Conservation (phyloP, 2,797 vertebrate species). For the Xenops minutus region DNA sequence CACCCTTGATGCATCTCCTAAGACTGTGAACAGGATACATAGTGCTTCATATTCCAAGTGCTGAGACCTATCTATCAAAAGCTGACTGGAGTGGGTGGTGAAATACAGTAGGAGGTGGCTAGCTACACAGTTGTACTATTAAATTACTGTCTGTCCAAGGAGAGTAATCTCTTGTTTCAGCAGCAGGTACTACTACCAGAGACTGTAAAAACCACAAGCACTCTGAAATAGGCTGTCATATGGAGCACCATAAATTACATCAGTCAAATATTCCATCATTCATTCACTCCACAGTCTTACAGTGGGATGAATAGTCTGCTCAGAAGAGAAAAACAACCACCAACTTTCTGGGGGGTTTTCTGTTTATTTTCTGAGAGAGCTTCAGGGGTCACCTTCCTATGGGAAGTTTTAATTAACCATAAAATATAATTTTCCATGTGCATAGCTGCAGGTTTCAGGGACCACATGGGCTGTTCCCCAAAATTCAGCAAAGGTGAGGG, state of each 20-base stretch:
- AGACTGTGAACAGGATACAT: constrained; percentile 23
- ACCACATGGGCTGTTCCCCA: background rate
- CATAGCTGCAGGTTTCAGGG: background rate
- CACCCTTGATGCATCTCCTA: constrained; percentile 46
- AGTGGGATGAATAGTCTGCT: constrained; percentile 57
- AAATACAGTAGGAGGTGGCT: constrained; percentile 65
- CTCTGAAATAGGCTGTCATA: constrained; percentile 72
- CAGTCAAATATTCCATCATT: constrained; percentile 72
- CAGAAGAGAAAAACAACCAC: constrained; percentile 21
- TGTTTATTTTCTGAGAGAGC: constrained; percentile 33
- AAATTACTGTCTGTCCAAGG: constrained; percentile 75
- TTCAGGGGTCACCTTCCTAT: background rate
- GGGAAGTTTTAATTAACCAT: constrained; percentile 51
- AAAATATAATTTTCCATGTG: constrained; percentile 21
- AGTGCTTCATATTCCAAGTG: constrained; percentile 16
- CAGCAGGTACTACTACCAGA: constrained; percentile 71
- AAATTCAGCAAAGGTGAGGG: background rate
- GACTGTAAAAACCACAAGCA: constrained; percentile 72
- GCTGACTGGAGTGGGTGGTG: constrained; percentile 52
- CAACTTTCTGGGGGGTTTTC: constrained; percentile 48
- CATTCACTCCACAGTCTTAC: constrained; percentile 22
- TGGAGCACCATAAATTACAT: constrained; percentile 73
- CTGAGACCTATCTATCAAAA: constrained; percentile 66
- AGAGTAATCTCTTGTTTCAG: constrained; percentile 77
- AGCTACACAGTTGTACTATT: constrained; percentile 69